Conservation (phyloP, 2,797 vertebrate genomes). For the Orestias chungarensis region DNA sequence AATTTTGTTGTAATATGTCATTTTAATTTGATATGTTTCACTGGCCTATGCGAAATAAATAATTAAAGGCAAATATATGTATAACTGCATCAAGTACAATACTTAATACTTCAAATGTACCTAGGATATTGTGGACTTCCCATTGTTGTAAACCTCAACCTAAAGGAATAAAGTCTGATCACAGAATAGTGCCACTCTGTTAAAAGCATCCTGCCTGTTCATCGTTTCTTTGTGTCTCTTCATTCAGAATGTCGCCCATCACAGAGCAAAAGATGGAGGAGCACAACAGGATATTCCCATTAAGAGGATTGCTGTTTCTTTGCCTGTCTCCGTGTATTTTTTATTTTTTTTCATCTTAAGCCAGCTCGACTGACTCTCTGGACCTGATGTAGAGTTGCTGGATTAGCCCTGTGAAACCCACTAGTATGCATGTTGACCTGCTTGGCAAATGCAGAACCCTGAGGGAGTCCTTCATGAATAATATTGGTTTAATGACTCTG, state of each 20-base stretch:
- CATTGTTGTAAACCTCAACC: neutral
- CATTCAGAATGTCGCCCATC: slow-evolving; percentile 37
- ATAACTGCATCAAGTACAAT: neutral
- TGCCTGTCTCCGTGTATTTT: slow-evolving; percentile 53
- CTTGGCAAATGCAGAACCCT: slow-evolving; percentile 49
- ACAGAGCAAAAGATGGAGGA: slow-evolving; percentile 74
- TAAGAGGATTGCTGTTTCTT: slow-evolving; percentile 77
- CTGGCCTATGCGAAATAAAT: neutral
- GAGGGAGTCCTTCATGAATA: slow-evolving; percentile 31
- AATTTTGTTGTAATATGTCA: neutral
- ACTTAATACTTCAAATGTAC: neutral
- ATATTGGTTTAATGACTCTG: slow-evolving; percentile 45
- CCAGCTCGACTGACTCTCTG: slow-evolving; percentile 62
- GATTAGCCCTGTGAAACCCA: slow-evolving; percentile 60
- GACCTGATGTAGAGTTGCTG: slow-evolving; percentile 46
- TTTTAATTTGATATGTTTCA: neutral
- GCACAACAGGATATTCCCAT: slow-evolving; percentile 68
- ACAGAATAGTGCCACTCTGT: slow-evolving; percentile 9
- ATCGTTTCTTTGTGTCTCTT: slow-evolving; percentile 40
- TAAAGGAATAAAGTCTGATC: neutral
- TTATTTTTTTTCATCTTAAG: slow-evolving; percentile 67
- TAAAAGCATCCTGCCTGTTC: slow-evolving; percentile 19
- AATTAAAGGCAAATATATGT: neutral
- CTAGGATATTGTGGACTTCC: neutral
- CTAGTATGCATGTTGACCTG: slow-evolving; percentile 48